Base-by-base conservation (phyloP, 2,888 invertebrate species). In the Odontocerum albicorne region DNA sequence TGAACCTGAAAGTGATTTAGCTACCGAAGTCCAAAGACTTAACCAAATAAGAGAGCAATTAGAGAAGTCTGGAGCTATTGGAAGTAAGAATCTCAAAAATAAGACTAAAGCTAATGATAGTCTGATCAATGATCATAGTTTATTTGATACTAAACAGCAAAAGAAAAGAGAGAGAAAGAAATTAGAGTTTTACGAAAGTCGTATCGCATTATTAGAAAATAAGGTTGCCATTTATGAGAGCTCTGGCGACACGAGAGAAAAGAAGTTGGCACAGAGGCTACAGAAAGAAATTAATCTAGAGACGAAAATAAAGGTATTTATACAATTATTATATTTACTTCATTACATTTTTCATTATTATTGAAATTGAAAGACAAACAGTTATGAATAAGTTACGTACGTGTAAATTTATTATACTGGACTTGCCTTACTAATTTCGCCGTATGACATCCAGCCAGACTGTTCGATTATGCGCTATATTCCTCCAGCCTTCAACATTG, bases 211-310 rank as follows among this genome's bases (percentile, higher is more conserved):
- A 64, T 72, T 86, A 63, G 85, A 85, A 69, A 80, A 81, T 40
- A 85, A 85, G 67, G 74, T 86, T 63, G 76, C 80, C 22, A 80
- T 85, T 62, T 86, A 85, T 68, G 85, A 85, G 70, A 83, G 83
- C 63, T 81, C 80, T 35, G 83, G 81, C 36, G 85, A 85, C 66
- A 73, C 80, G 3, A 83, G 83, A 64, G 76, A 79, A 42, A 79
- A 82, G 43, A 82, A 80, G 56, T 69, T 85, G 64, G 77, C 83
- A 39, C 79, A 84, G 66, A 79, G 84, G 57, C 71, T 86, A 59
- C 84, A 85, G 65, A 77, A 79, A 56, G 85, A 86, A 69, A 77
- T 80, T 62, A 71, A 75, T 62, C 69, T 78, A 63, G 77, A 78
- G 68, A 74, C 74, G 66, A 68, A 71, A 63, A 72, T 77, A 72